Percentiles rank a stretch among this genome's conserved stretches.
phyloP scores from a whole-genome alignment of 2,113 vertebrate species.

The Prochilodus magdalenae region DNA sequence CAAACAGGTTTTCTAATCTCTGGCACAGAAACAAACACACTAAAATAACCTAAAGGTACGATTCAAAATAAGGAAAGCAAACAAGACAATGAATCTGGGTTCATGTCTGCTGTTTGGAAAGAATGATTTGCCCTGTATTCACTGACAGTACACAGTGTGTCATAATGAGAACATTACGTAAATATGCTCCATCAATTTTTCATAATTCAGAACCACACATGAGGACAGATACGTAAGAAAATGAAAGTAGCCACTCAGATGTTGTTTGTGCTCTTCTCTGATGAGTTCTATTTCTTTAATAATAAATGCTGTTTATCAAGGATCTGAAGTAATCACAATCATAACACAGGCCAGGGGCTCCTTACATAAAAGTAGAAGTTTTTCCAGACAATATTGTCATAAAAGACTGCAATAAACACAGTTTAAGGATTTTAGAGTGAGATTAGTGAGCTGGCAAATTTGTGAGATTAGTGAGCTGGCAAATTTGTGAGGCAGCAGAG shows the following conservation, averaged over 20 bases:
- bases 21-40: no score
- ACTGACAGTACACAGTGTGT: background rate
- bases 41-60: background rate
- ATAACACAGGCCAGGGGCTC: background rate
- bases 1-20: background rate
- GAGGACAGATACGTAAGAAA: background rate
- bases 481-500: background rate
- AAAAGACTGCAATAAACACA: background rate
- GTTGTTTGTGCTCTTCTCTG: background rate
- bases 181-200: constrained; percentile 29
- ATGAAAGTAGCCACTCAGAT: background rate
- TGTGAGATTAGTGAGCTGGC: no score
- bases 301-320: background rate
- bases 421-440: background rate
- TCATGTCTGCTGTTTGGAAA: background rate
- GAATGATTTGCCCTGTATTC: background rate
- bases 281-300: constrained; percentile 18
- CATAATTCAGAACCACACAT: background rate
- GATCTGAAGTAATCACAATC: background rate
- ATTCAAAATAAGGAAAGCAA: background rate
- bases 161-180: constrained; percentile 37
- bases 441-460: no score
- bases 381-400: background rate
- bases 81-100: background rate
- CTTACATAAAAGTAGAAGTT: background rate